Evolutionary conservation across 2,797 vertebrate genomes (phyloP).

Genomic region (Pipistrellus kuhlii): DNA sequence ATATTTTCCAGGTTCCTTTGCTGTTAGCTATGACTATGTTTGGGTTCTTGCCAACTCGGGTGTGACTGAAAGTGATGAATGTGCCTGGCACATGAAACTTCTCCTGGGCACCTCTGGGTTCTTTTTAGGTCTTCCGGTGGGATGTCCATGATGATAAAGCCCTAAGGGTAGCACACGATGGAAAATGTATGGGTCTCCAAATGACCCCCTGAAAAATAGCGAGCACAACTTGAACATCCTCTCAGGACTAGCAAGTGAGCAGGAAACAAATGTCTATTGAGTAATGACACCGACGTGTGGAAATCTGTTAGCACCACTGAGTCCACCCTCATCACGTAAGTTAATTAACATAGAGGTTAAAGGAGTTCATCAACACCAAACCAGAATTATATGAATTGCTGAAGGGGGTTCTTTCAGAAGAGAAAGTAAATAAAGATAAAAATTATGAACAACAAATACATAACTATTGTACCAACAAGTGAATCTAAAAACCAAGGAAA

Average conservation of each 20-base stretch:
- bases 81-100: not conserved
- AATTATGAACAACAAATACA: too few relatives aligned
- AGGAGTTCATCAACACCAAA: too few relatives aligned
- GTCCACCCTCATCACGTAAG: not conserved
- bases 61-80: not conserved
- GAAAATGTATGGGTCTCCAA: not conserved
- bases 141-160: not conserved
- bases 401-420: too few relatives aligned
- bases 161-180: not conserved
- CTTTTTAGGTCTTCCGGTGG: not conserved
- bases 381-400: too few relatives aligned
- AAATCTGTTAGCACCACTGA: not conserved
- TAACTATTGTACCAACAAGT: too few relatives aligned
- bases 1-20: not conserved
- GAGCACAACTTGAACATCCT: not conserved
- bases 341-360: not conserved
- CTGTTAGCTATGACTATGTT: not conserved
- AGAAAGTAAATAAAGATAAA: too few relatives aligned
- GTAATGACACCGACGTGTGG: not conserved
- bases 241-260: not conserved
- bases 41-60: not conserved
- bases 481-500: too few relatives aligned
- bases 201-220: not conserved
- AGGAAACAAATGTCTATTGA: slow-evolving; percentile 3
- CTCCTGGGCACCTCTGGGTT: not conserved